Conservation (phyloP, 1,140 invertebrate genomes). For the Pachypeltis micranthus region DNA sequence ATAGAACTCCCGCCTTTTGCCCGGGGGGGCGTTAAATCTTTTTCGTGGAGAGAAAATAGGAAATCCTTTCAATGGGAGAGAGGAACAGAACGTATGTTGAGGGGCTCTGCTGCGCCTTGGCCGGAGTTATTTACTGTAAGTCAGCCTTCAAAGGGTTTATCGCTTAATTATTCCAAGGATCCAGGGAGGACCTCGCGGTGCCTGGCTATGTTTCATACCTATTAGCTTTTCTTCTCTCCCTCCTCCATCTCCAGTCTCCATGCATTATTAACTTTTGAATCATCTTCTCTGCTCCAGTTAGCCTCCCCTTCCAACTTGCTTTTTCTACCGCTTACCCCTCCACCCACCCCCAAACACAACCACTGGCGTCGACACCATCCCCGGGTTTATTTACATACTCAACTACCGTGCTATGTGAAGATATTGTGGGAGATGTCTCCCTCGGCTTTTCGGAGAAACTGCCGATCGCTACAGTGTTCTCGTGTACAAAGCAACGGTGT, state of each 20-base stretch:
- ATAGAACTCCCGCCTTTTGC: too few species aligned
- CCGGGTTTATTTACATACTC: conserved; percentile 8
- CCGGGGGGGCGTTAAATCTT: too few species aligned
- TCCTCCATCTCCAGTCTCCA: not conserved
- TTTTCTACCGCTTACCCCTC: conserved; percentile 8
- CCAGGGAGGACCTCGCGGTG: not conserved
- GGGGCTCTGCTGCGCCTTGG: not conserved
- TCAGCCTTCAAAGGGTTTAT: not conserved
- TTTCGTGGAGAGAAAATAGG: too few species aligned
- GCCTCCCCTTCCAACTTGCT: conserved; percentile 4
- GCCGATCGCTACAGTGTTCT: too few species aligned
- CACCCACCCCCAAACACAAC: not conserved
- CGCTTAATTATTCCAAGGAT: conserved; percentile 14
- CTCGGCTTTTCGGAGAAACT: too few species aligned
- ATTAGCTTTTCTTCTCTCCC: not conserved
- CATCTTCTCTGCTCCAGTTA: conserved; percentile 2
- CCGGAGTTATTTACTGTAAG: conserved; percentile 13
- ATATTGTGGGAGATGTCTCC: not conserved
- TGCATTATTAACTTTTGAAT: conserved; percentile 20
- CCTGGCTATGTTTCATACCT: too few species aligned
- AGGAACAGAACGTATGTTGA: conserved; percentile 1
- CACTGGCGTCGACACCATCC: too few species aligned
- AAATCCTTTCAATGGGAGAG: too few species aligned
- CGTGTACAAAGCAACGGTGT: too few species aligned
- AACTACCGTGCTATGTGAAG: not conserved